Base-by-base conservation (phyloP, 2,888 invertebrate species). In the Shargacucullia verbasci region DNA sequence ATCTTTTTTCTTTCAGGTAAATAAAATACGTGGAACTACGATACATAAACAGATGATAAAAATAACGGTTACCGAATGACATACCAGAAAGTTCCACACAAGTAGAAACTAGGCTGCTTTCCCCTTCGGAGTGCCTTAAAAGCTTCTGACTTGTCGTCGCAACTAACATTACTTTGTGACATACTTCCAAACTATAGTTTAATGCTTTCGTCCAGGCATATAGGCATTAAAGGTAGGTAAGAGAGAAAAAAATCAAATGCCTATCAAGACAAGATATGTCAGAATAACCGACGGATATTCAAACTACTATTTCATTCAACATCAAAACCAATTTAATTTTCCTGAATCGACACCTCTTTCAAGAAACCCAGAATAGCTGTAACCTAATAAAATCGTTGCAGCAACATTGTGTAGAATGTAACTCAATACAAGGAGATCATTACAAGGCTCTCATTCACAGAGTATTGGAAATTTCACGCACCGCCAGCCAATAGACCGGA, bases 401-500 rank as follows among this genome's bases (percentile, higher is more conserved):
- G 33, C 14, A 33, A 38, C 38, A 34, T 70, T 55, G 39, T 43
- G 29, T 62, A 37, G 50, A 64, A 52, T 33, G 38, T 38, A 48
- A 44, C 39, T 34, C 40, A 57, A 55, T 50, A 57, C 56, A 59
- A 70, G 59, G 49, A 55, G 60, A 57, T 78, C 76, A 71, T 76
- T 78, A 74, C 46, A 25, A 27, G 37, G 31, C 37, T 15, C 38
- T 52, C 58, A 41, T 65, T 74, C 68, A 70, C 66, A 76, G 66
- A 27, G 60, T 70, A 73, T 73, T 78, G 79, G 71, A 70, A 75
- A 77, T 78, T 79, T 77, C 62, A 69, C 63, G 62, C 65, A 55
- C 37, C 57, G 49, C 44, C 41, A 46, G 38, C 14, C 37, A 13
- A 52, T 39, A 40, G 38, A 39, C 43, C 34, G 44, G 34, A 56